Evolutionary conservation across 2,888 invertebrate genomes (phyloP), one percentile per base, ranked within the genome.

Genomic region (Rhingia rostrata): DNA sequence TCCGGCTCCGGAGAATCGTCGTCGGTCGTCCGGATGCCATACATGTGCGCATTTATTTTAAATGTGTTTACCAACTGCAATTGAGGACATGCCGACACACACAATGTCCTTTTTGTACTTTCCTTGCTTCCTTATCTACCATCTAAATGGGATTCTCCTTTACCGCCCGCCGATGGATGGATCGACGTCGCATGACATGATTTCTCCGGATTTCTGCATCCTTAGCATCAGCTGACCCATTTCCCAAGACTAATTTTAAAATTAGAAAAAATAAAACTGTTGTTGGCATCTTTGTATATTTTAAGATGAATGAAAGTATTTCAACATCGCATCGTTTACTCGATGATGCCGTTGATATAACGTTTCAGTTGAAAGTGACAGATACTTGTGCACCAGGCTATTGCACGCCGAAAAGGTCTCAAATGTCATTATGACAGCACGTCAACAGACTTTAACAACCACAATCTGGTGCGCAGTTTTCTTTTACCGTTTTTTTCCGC

Each of bases 221-320:
- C 82, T 54, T 63, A 67, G 32, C 56, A 63, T 54, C 39, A 51
- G 60, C 35, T 79, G 79, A 83, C 82, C 82, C 72, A 83, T 66
- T 58, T 66, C 53, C 54, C 37, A 4, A 35, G 60, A 66, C 70
- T 67, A 67, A 78, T 72, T 82, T 77, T 78, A 72, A 78, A 66
- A 47, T 72, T 70, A 61, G 56, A 67, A 39, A 58, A 6, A 32
- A 14, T n/a, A 41, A 10, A 41, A 10, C 41, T 41, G 10, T 10
- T 9, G 9, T 32, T 30, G 22, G 22, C 22, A 22, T 22, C 22
- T 22, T 22, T 60, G 58, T 70, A 61, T 32, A 14, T 45, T 45
- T 22, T 12, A 6, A 47, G 54, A 22, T 22, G 45, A 45, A 79
- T 53, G 56, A 45, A 41, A 39, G 30, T 33, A 35, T 77, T 53